phyloP scores from a whole-genome alignment of 2,797 vertebrate species.

The Poeciliopsis turneri region DNA sequence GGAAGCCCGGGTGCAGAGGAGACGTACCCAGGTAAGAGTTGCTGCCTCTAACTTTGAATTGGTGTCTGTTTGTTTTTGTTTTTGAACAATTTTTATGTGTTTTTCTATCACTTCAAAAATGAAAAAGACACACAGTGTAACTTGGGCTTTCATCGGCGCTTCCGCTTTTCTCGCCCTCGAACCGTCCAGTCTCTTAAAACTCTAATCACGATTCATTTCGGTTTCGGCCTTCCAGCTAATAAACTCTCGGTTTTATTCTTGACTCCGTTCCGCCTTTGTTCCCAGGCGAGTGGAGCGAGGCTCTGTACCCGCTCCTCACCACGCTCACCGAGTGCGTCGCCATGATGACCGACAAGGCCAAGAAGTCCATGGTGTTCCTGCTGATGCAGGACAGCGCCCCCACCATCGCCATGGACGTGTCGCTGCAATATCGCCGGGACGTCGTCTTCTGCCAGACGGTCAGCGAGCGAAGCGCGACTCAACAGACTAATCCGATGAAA shows the following conservation, averaged over 20 bases:
- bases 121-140: neutral
- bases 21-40: constrained; percentile 92
- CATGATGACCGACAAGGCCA: constrained; percentile 98
- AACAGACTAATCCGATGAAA: neutral
- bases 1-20: constrained; percentile 90
- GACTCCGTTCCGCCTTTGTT: neutral
- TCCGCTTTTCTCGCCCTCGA: constrained; percentile 37
- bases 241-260: neutral
- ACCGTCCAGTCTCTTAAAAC: constrained; percentile 4
- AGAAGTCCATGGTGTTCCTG: constrained; percentile 97
- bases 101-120: neutral
- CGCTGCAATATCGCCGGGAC: constrained; percentile 95
- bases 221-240: neutral
- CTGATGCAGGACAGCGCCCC: constrained; percentile 98
- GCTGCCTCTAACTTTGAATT: constrained; percentile 47
- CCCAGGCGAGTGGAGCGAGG: constrained; percentile 96
- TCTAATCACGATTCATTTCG: neutral
- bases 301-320: constrained; percentile 93
- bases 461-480: constrained; percentile 35
- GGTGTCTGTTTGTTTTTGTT: neutral
- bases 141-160: constrained; percentile 5
- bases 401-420: constrained; percentile 90
- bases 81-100: neutral
- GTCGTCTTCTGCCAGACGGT: constrained; percentile 99
- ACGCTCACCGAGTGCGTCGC: constrained; percentile 93